Percentiles rank a stretch among this genome's conserved stretches.
phyloP scores from a whole-genome alignment of 2,113 vertebrate species.

The Ardeotis arabs region DNA sequence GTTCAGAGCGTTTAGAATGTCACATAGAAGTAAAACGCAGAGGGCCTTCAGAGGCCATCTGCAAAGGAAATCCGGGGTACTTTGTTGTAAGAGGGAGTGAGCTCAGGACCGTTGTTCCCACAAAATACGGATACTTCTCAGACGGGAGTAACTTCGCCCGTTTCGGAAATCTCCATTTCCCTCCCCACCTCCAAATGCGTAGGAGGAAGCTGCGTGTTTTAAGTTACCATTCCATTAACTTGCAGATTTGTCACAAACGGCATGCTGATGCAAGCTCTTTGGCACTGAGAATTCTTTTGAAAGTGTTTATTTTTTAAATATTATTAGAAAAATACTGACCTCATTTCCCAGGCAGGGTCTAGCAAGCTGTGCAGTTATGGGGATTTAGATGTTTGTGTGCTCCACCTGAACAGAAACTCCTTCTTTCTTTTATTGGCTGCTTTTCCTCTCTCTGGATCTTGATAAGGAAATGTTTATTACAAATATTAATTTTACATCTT shows the following conservation, averaged over 20 bases:
- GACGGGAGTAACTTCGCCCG: not conserved
- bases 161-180: no score
- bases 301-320: not conserved
- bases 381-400: not conserved
- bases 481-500: not conserved
- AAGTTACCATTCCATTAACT: not conserved
- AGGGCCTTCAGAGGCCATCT: not conserved
- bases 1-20: not conserved
- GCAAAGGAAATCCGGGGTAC: not conserved
- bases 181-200: not conserved
- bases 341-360: not conserved
- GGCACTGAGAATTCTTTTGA: not conserved
- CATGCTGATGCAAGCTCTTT: not conserved
- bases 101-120: not conserved
- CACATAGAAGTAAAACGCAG: not conserved
- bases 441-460: not conserved
- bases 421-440: not conserved
- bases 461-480: not conserved
- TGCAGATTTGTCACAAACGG: not conserved
- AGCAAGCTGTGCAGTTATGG: fast-evolving
- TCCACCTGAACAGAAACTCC: not conserved
- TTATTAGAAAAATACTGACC: not conserved
- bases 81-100: fast-evolving
- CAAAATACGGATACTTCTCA: not conserved
- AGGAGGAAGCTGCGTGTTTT: not conserved